Conservation (phyloP, 2,888 invertebrate species). For the Lissonota sp. region DNA sequence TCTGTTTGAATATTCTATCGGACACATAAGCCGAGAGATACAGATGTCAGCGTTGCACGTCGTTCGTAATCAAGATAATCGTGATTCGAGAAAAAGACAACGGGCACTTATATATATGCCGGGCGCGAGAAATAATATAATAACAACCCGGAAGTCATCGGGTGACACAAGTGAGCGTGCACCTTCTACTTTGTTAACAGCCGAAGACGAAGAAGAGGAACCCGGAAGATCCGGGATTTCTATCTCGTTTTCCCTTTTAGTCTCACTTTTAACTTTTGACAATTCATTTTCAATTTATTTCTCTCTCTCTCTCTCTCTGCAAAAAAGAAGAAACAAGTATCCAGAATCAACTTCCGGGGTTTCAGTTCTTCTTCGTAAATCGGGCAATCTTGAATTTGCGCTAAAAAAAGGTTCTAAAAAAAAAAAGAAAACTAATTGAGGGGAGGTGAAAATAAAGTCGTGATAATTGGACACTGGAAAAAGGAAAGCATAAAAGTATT, state of each 20-base stretch:
- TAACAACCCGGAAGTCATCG: slow-evolving; percentile 46
- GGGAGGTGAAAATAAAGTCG: too few species aligned
- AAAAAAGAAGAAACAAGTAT: too few species aligned
- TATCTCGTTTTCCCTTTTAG: slow-evolving; percentile 7
- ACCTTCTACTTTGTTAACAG: slow-evolving; percentile 6
- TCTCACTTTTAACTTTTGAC: too few species aligned
- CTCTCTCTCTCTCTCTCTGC: too few species aligned
- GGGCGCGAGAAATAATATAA: slow-evolving; percentile 36
- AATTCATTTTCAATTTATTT: too few species aligned
- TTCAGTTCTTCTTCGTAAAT: too few species aligned
- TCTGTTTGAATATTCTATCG: not conserved
- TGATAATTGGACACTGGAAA: too few species aligned
- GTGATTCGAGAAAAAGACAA: slow-evolving; percentile 30
- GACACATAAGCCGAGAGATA: slow-evolving; percentile 3
- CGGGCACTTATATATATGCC: slow-evolving; percentile 18
- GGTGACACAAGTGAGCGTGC: slow-evolving; percentile 34
- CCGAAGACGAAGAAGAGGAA: slow-evolving; percentile 28
- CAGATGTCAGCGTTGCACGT: not conserved
- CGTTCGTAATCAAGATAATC: slow-evolving; percentile 30
- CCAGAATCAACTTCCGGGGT: too few species aligned
- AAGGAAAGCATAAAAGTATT: too few species aligned
- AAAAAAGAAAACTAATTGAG: too few species aligned
- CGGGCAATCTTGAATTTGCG: too few species aligned
- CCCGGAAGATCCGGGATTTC: slow-evolving; percentile 31
- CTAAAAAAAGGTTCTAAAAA: too few species aligned